Conservation (phyloP, 2,113 vertebrate species). For the Antechinus flavipes region DNA sequence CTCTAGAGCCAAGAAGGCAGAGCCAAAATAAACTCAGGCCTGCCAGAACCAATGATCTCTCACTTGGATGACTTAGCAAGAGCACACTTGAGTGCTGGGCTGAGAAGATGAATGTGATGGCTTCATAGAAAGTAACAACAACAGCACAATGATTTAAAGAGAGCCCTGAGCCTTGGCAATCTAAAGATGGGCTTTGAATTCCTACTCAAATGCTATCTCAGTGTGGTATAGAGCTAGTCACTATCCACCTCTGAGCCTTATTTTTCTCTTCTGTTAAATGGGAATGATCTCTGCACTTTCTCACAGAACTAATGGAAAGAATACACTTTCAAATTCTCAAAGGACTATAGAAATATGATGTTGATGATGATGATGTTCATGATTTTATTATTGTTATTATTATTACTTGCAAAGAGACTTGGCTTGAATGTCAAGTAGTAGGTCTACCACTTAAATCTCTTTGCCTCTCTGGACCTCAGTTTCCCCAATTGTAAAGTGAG, state of each 20-base stretch:
- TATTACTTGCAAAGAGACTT: not conserved
- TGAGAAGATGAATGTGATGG: not conserved
- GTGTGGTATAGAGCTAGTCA: not conserved
- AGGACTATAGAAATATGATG: not conserved
- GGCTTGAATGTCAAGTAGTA: not conserved
- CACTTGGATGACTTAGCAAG: not conserved
- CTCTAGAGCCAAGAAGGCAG: not conserved
- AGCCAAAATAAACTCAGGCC: not conserved
- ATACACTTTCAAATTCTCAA: not conserved
- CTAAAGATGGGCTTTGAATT: not conserved
- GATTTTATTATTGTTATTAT: too few relatives aligned
- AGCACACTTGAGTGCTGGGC: not conserved
- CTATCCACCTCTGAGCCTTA: not conserved
- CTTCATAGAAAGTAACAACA: not conserved
- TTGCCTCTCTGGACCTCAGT: not conserved
- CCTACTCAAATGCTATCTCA: not conserved
- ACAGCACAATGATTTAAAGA: not conserved
- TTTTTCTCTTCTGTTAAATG: not conserved
- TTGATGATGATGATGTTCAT: not conserved
- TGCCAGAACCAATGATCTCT: not conserved
- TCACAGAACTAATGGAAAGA: not conserved
- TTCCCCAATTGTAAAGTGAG: not conserved
- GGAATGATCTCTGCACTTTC: not conserved
- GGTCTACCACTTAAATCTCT: not conserved
- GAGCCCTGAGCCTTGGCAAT: not conserved